Conservation (phyloP, 2,797 vertebrate genomes). For the Pelodytes ibericus region DNA sequence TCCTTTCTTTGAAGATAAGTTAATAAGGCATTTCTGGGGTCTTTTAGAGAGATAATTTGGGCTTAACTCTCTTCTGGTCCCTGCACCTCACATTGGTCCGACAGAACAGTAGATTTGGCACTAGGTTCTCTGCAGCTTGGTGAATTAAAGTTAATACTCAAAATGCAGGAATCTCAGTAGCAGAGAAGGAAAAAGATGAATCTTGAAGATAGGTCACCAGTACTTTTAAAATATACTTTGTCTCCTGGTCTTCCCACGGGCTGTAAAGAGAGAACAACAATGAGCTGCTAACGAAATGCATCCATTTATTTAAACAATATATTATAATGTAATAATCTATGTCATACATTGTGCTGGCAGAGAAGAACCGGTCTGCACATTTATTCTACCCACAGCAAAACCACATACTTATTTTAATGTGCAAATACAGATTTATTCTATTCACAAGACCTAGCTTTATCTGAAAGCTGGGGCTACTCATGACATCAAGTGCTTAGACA, state of each 20-base stretch:
- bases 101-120: constrained; percentile 43
- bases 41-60: not conserved
- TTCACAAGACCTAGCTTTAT: too few species aligned
- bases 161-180: constrained; percentile 33
- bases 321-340: too few species aligned
- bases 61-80: constrained; percentile 13
- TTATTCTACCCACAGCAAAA: too few species aligned
- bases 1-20: not conserved
- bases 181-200: not conserved
- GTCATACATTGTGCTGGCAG: too few species aligned
- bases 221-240: constrained; percentile 91
- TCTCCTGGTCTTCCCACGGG: constrained; percentile 89
- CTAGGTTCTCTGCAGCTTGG: constrained; percentile 36
- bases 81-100: constrained; percentile 21
- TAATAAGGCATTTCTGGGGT: constrained; percentile 23
- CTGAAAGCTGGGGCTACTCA: too few species aligned
- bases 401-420: too few species aligned
- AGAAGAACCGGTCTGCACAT: too few species aligned
- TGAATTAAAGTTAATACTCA: constrained; percentile 36
- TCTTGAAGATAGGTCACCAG: constrained; percentile 8
- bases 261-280: constrained; percentile 65
- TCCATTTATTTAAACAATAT: too few species aligned
- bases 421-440: too few species aligned
- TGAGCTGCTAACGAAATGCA: too few species aligned
- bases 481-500: too few species aligned